phyloP scores from a whole-genome alignment of 2,888 invertebrate species.

The Clusia tigrina region DNA sequence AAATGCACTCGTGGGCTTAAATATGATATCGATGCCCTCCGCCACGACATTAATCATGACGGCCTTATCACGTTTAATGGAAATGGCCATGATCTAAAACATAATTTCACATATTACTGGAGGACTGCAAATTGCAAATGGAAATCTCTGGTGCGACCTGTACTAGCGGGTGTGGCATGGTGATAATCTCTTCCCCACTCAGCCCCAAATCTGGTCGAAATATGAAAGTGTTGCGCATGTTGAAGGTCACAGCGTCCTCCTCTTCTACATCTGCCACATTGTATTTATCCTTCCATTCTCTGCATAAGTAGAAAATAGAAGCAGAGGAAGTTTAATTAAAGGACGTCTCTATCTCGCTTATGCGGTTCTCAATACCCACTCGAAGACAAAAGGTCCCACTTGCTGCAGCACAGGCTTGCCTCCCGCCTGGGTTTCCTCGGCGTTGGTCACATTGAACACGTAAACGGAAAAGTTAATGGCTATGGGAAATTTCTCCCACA shows the following conservation, averaged over 20 bases:
- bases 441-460: constrained; percentile 82
- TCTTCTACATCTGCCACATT: constrained; percentile 74
- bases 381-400: constrained; percentile 82
- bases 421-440: constrained; percentile 74
- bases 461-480: constrained; percentile 77
- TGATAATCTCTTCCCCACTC: constrained; percentile 75
- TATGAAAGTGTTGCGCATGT: constrained; percentile 72
- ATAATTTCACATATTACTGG: not conserved
- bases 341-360: not conserved
- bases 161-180: constrained; percentile 75
- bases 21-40: constrained; percentile 75
- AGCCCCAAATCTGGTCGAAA: constrained; percentile 73
- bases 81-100: constrained; percentile 55
- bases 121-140: not conserved
- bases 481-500: constrained; percentile 81
- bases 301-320: constrained; percentile 58
- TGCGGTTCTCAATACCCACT: constrained; percentile 70
- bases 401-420: constrained; percentile 73
- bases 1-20: constrained; percentile 67
- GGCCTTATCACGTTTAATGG: constrained; percentile 70
- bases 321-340: not conserved
- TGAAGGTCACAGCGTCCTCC: constrained; percentile 77
- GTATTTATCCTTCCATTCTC: constrained; percentile 83
- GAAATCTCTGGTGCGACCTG: constrained; percentile 67
- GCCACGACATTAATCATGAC: constrained; percentile 67